Evolutionary conservation across 2,888 invertebrate genomes (phyloP).

Genomic region (Stenurella melanura): DNA sequence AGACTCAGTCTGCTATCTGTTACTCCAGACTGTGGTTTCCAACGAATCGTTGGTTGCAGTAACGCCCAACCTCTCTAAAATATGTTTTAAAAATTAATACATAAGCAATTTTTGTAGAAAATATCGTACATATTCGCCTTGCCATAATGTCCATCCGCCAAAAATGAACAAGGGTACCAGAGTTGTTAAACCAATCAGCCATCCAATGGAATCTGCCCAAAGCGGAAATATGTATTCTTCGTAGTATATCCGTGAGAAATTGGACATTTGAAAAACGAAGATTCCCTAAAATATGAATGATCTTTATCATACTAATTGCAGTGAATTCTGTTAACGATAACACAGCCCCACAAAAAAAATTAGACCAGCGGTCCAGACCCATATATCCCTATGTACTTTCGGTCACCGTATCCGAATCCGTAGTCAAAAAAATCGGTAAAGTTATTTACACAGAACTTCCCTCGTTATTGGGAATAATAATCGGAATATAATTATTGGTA

Average conservation of each 20-base stretch:
- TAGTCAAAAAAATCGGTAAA: too few species aligned
- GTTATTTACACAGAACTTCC: too few species aligned
- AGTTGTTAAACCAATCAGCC: constrained; percentile 83
- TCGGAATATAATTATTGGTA: too few species aligned
- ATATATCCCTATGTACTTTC: too few species aligned
- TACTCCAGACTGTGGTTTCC: constrained; percentile 73
- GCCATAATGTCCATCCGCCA: constrained; percentile 73
- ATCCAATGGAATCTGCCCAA: constrained; percentile 83
- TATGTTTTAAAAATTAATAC: background rate
- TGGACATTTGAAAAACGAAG: constrained; percentile 82
- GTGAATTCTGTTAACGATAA: too few species aligned
- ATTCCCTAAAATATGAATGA: constrained; percentile 77
- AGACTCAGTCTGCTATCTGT: constrained; percentile 57
- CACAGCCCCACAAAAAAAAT: too few species aligned
- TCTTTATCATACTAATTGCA: background rate
- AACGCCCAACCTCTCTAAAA: constrained; percentile 75
- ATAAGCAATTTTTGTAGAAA: constrained; percentile 30
- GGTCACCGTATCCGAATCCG: too few species aligned
- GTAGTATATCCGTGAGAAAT: constrained; percentile 80
- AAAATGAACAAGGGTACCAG: constrained; percentile 82
- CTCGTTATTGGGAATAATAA: too few species aligned
- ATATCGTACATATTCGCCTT: constrained; percentile 71
- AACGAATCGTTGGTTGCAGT: constrained; percentile 74
- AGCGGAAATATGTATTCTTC: constrained; percentile 81
- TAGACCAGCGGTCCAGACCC: too few species aligned